Percentiles rank a stretch among this genome's conserved stretches.
These are phyloP conservation scores for Coregonus suidteri DNA, from an alignment of 2,797 vertebrate genomes.

Conservation along the genomic window DNA sequence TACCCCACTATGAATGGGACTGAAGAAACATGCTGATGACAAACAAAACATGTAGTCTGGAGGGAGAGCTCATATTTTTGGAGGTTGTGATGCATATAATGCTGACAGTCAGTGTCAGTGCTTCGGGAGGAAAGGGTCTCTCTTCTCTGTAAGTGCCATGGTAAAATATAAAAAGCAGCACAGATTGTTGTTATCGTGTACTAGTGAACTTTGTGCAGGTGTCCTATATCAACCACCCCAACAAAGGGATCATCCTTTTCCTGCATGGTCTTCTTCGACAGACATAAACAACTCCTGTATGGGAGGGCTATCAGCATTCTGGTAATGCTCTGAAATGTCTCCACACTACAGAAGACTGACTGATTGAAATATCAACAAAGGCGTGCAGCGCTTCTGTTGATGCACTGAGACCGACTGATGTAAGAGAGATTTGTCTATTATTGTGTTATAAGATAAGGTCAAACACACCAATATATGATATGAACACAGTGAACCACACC, in stretches of 20 bases:
- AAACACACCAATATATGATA: neutral
- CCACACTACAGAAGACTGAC: neutral
- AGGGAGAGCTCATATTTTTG: constrained; percentile 5
- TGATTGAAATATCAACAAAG: constrained; percentile 18
- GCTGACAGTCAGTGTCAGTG: neutral
- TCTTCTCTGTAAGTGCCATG: constrained; percentile 9
- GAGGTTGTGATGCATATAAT: neutral
- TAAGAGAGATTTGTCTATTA: neutral
- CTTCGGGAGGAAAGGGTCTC: neutral
- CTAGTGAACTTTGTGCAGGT: neutral
- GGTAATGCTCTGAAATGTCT: constrained; percentile 18
- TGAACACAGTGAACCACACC: neutral
- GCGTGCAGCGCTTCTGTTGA: constrained; percentile 4
- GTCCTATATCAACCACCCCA: neutral
- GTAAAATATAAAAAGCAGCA: constrained; percentile 11
- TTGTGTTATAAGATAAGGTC: neutral
- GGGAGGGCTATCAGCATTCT: constrained; percentile 26
- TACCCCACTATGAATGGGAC: constrained; percentile 41
- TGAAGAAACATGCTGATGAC: constrained; percentile 29
- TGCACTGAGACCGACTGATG: constrained; percentile 1
- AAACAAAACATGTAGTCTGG: constrained; percentile 11
- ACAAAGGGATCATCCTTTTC: constrained; percentile 1
- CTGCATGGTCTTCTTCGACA: constrained; percentile 11
- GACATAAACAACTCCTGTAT: constrained; percentile 17
- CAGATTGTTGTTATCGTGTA: neutral